Evolutionary conservation across 2,113 vertebrate genomes (phyloP), one percentile per base, ranked within the genome.

Genomic region (Alosa alosa): DNA sequence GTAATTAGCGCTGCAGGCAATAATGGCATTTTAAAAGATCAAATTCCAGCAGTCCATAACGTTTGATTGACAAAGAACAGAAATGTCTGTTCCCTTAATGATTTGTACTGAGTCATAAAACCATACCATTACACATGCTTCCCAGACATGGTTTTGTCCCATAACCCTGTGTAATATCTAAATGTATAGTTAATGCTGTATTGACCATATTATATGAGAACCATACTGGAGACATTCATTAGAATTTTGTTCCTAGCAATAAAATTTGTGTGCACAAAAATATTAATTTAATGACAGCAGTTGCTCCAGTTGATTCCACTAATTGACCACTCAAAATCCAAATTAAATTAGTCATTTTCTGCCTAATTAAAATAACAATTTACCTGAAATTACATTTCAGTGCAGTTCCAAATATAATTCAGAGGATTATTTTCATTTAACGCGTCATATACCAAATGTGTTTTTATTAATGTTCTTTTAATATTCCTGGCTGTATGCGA

Each of bases 351-450:
- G 84, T 89, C 86, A 95, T 94, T 93, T 94, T 95, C 90, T 92
- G 95, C 93, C 60, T 92, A 94, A 96, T 96, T 95, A 91, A 86
- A 91, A 83, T 84, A 90, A 89, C 49, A 81, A 72, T 88, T 88
- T 88, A 93, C 94, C 93, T 92, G 88, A 92, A 94, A 95, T 94
- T 91, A 94, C 92, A 90, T 93, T 92, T 91, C 88, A 90, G 78
- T 84, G 86, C 89, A 84, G 46, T 85, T 82, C 88, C 83, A 86
- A 89, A 90, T 93, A 93, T 92, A 90, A 91, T 92, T 93, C 87
- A 90, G 82, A 49, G 87, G 93, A 90, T 93, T 89, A 83, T 87
- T 95, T 94, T 91, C 92, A 95, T 95, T 95, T 95, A 95, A 95
- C 93, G 94, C 92, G 25, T 93, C 93, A 95, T 95, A 92, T 92